These are phyloP conservation scores for Glareola pratincola DNA, from an alignment of 2,113 vertebrate genomes.

Conservation along the genomic window DNA sequence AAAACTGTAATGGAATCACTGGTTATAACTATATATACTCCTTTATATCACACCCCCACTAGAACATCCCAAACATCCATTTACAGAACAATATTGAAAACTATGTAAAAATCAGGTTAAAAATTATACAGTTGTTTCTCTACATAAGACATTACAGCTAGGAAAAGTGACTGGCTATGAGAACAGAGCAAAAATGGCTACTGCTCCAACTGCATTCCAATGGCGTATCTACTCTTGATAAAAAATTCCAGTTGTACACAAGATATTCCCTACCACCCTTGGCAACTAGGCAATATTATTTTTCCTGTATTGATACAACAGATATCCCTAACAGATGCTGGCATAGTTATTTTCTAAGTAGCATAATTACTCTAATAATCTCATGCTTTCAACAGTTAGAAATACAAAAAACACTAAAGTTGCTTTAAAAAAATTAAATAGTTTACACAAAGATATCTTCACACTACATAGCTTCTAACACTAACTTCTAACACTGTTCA, in stretches of 20 bases:
- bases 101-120: not conserved
- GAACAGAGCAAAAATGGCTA: not conserved
- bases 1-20: not conserved
- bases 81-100: not conserved
- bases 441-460: slow-evolving; percentile 78
- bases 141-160: slow-evolving; percentile 54
- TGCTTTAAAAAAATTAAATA: not conserved
- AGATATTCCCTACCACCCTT: not conserved
- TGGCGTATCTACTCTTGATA: not conserved
- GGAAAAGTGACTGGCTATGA: not conserved
- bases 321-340: not conserved
- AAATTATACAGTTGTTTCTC: slow-evolving; percentile 38
- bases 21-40: not conserved
- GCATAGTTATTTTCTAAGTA: not conserved
- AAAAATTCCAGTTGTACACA: not conserved
- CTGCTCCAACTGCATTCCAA: not conserved
- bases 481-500: not conserved
- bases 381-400: slow-evolving; percentile 2
- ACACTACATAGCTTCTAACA: slow-evolving; percentile 59
- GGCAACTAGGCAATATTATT: not conserved
- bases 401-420: not conserved
- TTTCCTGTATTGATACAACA: not conserved
- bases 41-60: not conserved
- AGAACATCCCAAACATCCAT: not conserved
- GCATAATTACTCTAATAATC: not conserved